Conservation (phyloP, 2,113 vertebrate genomes). For the Rostratula benghalensis region DNA sequence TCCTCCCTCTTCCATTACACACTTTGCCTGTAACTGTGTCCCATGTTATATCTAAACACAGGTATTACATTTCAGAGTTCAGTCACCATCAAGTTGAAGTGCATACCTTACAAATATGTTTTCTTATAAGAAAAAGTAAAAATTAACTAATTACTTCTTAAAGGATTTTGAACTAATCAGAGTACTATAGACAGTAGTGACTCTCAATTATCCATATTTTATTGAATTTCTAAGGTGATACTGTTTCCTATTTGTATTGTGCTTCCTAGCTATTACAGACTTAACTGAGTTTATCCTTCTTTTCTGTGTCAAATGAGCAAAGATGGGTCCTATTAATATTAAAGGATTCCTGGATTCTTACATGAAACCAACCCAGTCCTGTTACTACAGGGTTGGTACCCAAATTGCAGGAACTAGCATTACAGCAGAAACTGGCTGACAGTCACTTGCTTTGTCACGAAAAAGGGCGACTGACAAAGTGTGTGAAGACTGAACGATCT, state of each 20-base stretch:
- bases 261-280: neutral
- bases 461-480: neutral
- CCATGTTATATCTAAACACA: neutral
- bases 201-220: neutral
- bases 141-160: neutral
- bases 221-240: neutral
- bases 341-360: neutral
- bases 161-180: neutral
- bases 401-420: neutral
- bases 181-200: neutral
- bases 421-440: neutral
- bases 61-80: neutral
- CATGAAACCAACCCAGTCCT: neutral
- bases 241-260: neutral
- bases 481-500: neutral
- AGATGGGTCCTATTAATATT: neutral
- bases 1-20: neutral
- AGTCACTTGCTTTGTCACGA: neutral
- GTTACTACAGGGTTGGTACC: neutral
- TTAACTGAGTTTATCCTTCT: neutral
- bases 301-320: neutral
- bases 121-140: neutral
- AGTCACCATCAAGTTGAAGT: neutral
- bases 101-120: neutral
- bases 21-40: neutral